phyloP scores from a whole-genome alignment of 2,797 vertebrate genomes.

The Alexandromys oeconomus region DNA sequence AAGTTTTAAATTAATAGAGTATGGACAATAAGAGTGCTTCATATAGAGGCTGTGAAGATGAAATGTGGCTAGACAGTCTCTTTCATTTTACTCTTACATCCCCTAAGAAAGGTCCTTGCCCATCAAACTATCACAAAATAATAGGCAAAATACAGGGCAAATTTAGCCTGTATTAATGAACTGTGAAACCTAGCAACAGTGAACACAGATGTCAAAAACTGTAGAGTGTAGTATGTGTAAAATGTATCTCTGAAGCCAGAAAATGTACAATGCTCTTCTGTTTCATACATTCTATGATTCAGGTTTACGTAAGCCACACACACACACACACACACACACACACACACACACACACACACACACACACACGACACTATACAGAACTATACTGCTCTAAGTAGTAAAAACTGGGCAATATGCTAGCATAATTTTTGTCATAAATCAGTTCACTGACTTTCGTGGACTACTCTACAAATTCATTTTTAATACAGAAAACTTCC shows the following conservation, averaged over 20 bases:
- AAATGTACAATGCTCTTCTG: not conserved
- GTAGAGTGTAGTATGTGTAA: not conserved
- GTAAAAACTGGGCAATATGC: not conserved
- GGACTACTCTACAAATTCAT: conserved; percentile 14
- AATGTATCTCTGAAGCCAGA: not conserved
- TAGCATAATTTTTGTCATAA: not conserved
- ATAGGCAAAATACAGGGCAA: not conserved
- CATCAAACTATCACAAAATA: not conserved
- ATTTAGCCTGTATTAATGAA: not conserved
- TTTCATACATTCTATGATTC: not conserved
- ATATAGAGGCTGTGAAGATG: not conserved
- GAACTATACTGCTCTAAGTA: not conserved
- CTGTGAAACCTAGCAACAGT: not conserved
- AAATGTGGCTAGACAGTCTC: not conserved
- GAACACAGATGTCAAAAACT: not conserved
- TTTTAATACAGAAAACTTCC: conserved; percentile 48
- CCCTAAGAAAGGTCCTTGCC: not conserved
- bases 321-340: not conserved
- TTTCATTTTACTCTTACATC: not conserved
- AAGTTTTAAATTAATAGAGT: not conserved
- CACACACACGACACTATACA: not conserved
- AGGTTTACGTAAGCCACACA: not conserved
- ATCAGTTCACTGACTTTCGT: not conserved
- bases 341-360: not conserved
- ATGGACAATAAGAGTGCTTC: not conserved